Evolutionary conservation across 2,797 vertebrate genomes (phyloP), one percentile per base, ranked within the genome.

Genomic region (Clarias pachynema): DNA sequence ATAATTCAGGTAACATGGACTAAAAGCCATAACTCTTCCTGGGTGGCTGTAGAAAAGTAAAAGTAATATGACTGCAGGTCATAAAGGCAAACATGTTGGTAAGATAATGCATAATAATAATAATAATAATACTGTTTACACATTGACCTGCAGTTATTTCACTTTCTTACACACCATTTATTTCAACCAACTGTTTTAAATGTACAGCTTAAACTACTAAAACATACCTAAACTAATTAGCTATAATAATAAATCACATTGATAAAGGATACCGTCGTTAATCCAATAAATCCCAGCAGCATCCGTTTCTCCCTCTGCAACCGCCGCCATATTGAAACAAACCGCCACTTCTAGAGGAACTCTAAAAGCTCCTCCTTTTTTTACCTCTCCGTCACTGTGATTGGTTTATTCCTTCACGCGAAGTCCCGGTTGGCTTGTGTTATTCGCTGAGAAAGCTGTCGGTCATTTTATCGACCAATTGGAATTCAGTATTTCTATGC

Each of bases 271-370:
- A 99, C 97, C 89, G 81, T 94, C 94, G 80, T 92, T 91, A 26
- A 92, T 95, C 96, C 97, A 97, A 88, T 90, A 94, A 84, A 92
- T 93, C 49, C 89, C 93, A 0, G 91, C 89, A 0, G 89, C 88
- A 20, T 81, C 91, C 6, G 66, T 82, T 81, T 31, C 62, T 74
- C 86, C 90, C 73, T 89, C 89, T 49, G 90, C 89, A 63, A 87
- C 93, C 86, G 95, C 95, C 97, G 97, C 98, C 98, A 98, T 99
- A 95, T 96, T 98, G 96, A 98, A 99, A 95, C 95, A 96, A 84
- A 97, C 97, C 97, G 96, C 97, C 97, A 95, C 95, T 93, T 93
- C 91, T 92, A 85, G 88, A 81, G 53, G 70, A n/a, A 81, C 74
- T 31, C 24, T 80, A 5, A 0, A 9, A 89, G 85, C 37, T 87